Percentiles rank a stretch among this genome's conserved stretches.
Evolutionary conservation across 2,113 vertebrate species (phyloP).

Genomic region (Ancistrus triradiatus): DNA sequence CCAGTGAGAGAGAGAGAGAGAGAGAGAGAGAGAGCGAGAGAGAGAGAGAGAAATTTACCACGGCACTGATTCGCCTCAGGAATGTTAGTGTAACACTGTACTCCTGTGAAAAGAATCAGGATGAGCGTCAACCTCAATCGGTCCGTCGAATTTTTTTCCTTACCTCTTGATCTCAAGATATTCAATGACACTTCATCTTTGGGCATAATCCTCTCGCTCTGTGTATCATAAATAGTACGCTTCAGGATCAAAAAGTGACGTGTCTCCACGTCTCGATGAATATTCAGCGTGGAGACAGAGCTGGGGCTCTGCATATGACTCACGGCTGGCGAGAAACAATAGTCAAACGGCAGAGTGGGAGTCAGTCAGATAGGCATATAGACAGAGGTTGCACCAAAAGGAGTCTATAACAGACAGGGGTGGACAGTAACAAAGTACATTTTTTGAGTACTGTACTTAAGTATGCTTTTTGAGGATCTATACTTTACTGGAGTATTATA

Average conservation of each 20-base stretch:
- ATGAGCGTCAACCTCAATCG: constrained; percentile 64
- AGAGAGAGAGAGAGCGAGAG: constrained; percentile 47
- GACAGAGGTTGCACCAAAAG: constrained; percentile 28
- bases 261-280: constrained; percentile 61
- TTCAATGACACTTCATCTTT: no score
- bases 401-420: constrained; percentile 11
- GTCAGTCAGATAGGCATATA: neutral
- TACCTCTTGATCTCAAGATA: neutral
- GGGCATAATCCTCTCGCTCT: constrained; percentile 19
- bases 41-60: constrained; percentile 70
- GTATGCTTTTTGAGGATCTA: no score
- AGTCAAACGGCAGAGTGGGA: constrained; percentile 61
- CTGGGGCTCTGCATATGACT: constrained; percentile 67
- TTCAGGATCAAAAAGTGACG: constrained; percentile 43
- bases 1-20: constrained; percentile 61
- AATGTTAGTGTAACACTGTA: constrained; percentile 74
- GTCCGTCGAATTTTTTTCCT: neutral
- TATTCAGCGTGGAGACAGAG: constrained; percentile 64
- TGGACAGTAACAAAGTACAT: no score
- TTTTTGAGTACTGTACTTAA: no score
- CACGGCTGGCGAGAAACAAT: constrained; percentile 68
- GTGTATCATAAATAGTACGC: constrained; percentile 52
- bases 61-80: constrained; percentile 70
- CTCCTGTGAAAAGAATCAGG: constrained; percentile 70
- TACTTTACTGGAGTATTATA: no score